These are phyloP conservation scores for Drosophila mimica DNA, from an alignment of 2,888 invertebrate species.

Conservation along the genomic window DNA sequence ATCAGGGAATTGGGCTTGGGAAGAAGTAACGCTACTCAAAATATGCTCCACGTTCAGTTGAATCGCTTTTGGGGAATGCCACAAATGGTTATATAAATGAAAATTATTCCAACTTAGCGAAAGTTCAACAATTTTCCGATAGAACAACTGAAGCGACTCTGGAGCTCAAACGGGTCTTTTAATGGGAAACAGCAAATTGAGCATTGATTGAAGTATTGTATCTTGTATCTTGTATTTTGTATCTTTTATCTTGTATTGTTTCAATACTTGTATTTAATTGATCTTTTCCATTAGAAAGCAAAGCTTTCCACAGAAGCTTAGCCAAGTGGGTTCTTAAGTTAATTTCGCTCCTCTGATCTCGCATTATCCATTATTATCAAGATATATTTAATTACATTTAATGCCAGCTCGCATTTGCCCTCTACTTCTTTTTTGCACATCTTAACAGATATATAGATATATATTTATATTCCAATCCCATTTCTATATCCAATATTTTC, in stretches of 20 bases:
- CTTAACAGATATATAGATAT: background rate
- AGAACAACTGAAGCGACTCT: background rate
- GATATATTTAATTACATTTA: background rate
- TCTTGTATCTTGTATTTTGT: no score
- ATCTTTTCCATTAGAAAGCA: background rate
- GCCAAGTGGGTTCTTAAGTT: no score
- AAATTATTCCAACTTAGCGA: background rate
- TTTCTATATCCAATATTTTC: constrained; percentile 13
- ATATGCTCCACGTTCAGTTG: background rate
- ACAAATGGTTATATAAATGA: background rate
- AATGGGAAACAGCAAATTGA: background rate
- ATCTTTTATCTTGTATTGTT: no score
- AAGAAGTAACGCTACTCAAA: no score
- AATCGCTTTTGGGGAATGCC: background rate
- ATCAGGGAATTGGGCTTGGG: background rate
- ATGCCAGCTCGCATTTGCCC: no score
- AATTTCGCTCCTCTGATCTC: background rate
- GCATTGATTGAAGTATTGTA: background rate
- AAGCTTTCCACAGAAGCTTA: background rate
- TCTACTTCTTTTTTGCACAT: background rate
- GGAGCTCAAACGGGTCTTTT: background rate
- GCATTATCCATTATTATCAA: background rate
- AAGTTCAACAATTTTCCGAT: background rate
- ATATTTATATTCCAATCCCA: background rate
- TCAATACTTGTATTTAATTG: no score